A percentile compares a stretch with the other conserved stretches of the same genome.
Evolutionary conservation across 2,888 invertebrate genomes (phyloP).

Genomic region (Blomia tropicalis): DNA sequence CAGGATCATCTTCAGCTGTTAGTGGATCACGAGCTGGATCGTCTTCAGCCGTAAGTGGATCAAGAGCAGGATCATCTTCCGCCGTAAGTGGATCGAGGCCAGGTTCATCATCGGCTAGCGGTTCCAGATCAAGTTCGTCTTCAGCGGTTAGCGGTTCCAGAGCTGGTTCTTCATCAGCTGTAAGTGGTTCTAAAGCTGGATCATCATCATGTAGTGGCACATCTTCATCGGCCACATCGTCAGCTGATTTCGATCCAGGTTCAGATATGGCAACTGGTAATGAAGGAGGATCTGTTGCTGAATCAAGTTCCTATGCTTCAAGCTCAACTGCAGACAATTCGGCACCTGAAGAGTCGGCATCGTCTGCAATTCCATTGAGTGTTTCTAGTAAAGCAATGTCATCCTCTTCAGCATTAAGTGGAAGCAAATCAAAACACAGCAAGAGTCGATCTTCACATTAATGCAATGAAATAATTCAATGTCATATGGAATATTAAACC

Average conservation of each 20-base stretch:
- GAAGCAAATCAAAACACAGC: too few relatives aligned
- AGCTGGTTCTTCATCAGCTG: too few relatives aligned
- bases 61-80: too few relatives aligned
- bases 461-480: too few relatives aligned
- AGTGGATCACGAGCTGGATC: not conserved
- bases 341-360: not conserved
- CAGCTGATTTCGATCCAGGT: not conserved
- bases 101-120: not conserved
- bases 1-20: not conserved
- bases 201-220: not conserved
- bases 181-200: too few relatives aligned
- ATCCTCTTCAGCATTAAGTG: too few relatives aligned
- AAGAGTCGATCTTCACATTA: too few relatives aligned
- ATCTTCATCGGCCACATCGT: not conserved
- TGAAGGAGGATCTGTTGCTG: not conserved
- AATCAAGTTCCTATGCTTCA: not conserved
- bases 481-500: too few relatives aligned
- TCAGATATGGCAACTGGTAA: not conserved
- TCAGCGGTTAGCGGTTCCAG: not conserved
- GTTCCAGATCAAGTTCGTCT: not conserved
- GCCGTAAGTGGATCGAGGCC: not conserved
- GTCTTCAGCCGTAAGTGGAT: not conserved
- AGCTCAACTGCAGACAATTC: not conserved
- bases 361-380: not conserved
- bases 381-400: not conserved